Evolutionary conservation across 2,888 invertebrate genomes (phyloP), one percentile per base, ranked within the genome.

Genomic region (Mimumesa dahlbomi): DNA sequence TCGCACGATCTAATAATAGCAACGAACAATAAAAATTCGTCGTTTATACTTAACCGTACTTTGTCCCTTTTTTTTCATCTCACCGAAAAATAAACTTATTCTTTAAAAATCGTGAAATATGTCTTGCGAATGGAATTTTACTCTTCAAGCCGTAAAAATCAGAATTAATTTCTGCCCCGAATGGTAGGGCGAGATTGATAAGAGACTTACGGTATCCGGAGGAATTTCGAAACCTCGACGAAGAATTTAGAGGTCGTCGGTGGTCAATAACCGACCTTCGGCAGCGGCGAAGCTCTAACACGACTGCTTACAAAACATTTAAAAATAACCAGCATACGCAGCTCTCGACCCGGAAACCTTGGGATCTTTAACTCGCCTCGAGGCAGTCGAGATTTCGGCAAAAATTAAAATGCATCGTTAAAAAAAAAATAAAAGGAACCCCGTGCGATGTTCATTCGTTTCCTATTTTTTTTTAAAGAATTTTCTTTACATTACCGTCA

Each of bases 211-310:
- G 38, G 3, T n/a, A 16, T 18, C 25, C 14, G 25, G n/a, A 11
- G 48, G 46, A 63, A 64, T 71, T 40, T 49, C 58, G 16, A 6
- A 40, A 36, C 19, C 29, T 13, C 50, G 25, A 42, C 36, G 31
- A 56, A 36, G 71, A 64, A 72, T 72, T 71, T 66, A 49, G 76
- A 79, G 73, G 74, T 69, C 77, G 76, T 50, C 18, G 19, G 31
- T 81, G 82, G 81, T 82, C 81, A 77, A 74, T 81, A 81, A 82
- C 82, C 82, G 82, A 78, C 79, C 78, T 82, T 78, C 66, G 70
- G 18, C 45, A 45, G 57, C 65, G 49, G 22, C 46, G 59, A 62
- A 48, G 53, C 50, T 18, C 48, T 34, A 59, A 45, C 34, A 36
- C 40, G 31, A 50, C 50, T 53, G 62, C 73, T 81, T 77, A 75